phyloP scores from a whole-genome alignment of 2,113 vertebrate species.

The Pseudopipra pipra region DNA sequence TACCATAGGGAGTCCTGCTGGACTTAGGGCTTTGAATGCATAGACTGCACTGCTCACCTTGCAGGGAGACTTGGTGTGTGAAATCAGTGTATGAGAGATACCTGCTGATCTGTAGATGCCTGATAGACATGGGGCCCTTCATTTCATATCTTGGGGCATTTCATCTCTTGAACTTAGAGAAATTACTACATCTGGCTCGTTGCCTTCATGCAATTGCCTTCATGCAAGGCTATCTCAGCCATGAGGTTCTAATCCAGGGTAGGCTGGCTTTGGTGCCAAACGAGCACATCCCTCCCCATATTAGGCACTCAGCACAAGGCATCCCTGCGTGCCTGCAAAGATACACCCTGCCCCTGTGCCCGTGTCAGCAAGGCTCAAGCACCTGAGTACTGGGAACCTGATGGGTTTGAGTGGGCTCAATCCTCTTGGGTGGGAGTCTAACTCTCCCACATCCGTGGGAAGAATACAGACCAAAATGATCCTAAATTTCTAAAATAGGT shows the following conservation, averaged over 20 bases:
- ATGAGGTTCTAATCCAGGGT: background rate
- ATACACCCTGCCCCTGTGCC: background rate
- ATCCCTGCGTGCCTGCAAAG: accelerated
- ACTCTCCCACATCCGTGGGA: accelerated
- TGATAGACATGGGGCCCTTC: accelerated
- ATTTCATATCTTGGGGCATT: background rate
- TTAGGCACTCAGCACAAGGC: background rate
- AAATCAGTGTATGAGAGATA: background rate
- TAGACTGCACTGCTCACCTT: accelerated
- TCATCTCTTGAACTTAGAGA: background rate
- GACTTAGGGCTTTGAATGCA: no score
- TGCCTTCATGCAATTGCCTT: background rate
- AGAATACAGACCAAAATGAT: background rate
- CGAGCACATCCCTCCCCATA: background rate
- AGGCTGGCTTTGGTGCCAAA: background rate
- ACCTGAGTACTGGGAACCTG: background rate
- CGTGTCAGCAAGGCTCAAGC: accelerated
- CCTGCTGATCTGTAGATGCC: accelerated
- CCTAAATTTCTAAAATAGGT: background rate
- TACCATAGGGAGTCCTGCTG: background rate
- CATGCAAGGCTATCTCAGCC: background rate
- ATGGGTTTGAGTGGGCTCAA: accelerated
- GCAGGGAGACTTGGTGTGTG: background rate
- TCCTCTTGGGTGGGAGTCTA: background rate
- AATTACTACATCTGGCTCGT: background rate